phyloP scores from a whole-genome alignment of 1,140 invertebrate genomes.

The silkworm (Bombyx mori) region ASM3026992v2 NC_085118.1:4588501-4589000 shows the following conservation, averaged over 20 bases:
- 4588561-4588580: conserved; percentile 50
- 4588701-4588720: conserved; percentile 70
- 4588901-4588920: conserved; percentile 79
- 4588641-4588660: conserved; percentile 74
- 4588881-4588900: conserved; percentile 73
- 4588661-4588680: conserved; percentile 76
- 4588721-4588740: conserved; percentile 75
- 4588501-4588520: conserved; percentile 4
- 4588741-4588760: conserved; percentile 60
- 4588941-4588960: conserved; percentile 64
- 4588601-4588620: conserved; percentile 62
- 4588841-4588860: conserved; percentile 73
- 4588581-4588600: conserved; percentile 27
- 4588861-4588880: conserved; percentile 68
- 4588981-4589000: conserved; percentile 63
- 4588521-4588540: conserved; percentile 1
- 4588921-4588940: conserved; percentile 70
- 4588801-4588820: conserved; percentile 71
- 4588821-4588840: conserved; percentile 74
- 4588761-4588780: conserved; percentile 72
- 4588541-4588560: conserved; percentile 2
- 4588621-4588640: conserved; percentile 20
- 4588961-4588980: conserved; percentile 61
- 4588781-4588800: conserved; percentile 77
- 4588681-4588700: conserved; percentile 59